Percentiles rank a stretch among this genome's conserved stretches.
These are phyloP conservation scores for Pedicia rivosa DNA, from an alignment of 2,888 invertebrate species.

Conservation along the genomic window DNA sequence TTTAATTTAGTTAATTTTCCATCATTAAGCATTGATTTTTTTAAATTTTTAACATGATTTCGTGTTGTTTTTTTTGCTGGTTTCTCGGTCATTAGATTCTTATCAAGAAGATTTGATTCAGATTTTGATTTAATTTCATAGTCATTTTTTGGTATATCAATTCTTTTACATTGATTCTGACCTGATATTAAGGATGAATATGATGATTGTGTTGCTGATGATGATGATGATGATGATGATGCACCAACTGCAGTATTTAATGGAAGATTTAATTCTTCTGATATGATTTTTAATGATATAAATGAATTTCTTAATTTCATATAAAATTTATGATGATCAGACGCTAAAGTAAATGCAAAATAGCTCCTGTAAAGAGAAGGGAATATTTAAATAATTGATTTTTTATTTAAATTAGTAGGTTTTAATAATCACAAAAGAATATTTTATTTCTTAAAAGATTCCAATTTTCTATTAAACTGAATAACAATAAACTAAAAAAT, in stretches of 20 bases:
- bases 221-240: background rate
- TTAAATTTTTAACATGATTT: conserved; percentile 14
- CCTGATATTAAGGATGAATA: too few relatives aligned
- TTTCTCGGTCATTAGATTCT: conserved; percentile 9
- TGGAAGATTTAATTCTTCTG: conserved; percentile 41
- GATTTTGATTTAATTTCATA: conserved; percentile 1
- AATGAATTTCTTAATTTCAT: conserved; percentile 54
- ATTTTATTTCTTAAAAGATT: background rate
- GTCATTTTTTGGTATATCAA: background rate
- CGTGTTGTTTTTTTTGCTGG: conserved; percentile 8
- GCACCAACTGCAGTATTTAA: conserved; percentile 13
- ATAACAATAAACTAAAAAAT: background rate
- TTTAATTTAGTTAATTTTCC: conserved; percentile 13
- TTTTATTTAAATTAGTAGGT: background rate
- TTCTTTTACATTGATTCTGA: background rate
- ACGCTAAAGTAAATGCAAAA: conserved; percentile 59
- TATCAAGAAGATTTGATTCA: background rate
- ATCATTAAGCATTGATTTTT: conserved; percentile 16
- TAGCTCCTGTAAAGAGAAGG: conserved; percentile 35
- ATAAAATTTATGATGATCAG: conserved; percentile 63
- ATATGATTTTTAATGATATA: conserved; percentile 45
- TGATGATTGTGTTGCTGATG: background rate
- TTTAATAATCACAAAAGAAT: conserved; percentile 1
- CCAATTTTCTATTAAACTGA: background rate
- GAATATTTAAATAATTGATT: background rate